Conservation (phyloP, 2,113 vertebrate species). For the Sorex fumeus region DNA sequence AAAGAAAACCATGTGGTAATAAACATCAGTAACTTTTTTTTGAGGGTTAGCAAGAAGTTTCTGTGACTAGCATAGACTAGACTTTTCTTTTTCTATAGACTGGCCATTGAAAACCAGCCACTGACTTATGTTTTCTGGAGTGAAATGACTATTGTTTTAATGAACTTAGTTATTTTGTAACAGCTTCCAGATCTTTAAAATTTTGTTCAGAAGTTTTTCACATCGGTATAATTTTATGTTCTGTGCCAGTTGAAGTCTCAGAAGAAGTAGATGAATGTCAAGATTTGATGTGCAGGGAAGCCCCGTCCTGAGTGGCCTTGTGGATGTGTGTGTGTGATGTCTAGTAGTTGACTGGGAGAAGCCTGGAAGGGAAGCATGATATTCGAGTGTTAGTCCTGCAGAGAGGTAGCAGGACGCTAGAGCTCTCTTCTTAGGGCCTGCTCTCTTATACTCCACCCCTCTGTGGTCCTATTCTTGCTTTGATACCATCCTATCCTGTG, state of each 20-base stretch:
- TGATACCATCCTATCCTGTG: not conserved
- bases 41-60: too few relatives aligned
- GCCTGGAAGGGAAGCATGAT: not conserved
- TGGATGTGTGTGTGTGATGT: not conserved
- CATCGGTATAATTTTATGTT: not conserved
- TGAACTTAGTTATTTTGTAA: slow-evolving; percentile 42
- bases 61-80: too few relatives aligned
- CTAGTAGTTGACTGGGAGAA: not conserved
- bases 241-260: not conserved
- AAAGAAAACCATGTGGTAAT: too few relatives aligned
- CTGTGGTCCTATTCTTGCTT: not conserved
- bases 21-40: too few relatives aligned
- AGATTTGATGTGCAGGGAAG: not conserved
- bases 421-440: not conserved
- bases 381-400: not conserved
- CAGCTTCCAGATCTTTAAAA: not conserved
- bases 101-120: too few relatives aligned
- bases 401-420: not conserved
- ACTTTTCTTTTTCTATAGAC: too few relatives aligned
- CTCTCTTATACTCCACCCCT: not conserved
- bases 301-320: not conserved
- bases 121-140: not conserved
- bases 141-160: slow-evolving; percentile 35
- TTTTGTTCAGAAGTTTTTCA: slow-evolving; percentile 28
- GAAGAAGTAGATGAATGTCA: not conserved